Percentiles rank a stretch among this genome's conserved stretches.
phyloP scores from a whole-genome alignment of 2,113 vertebrate species.

The Lathamus discolor region DNA sequence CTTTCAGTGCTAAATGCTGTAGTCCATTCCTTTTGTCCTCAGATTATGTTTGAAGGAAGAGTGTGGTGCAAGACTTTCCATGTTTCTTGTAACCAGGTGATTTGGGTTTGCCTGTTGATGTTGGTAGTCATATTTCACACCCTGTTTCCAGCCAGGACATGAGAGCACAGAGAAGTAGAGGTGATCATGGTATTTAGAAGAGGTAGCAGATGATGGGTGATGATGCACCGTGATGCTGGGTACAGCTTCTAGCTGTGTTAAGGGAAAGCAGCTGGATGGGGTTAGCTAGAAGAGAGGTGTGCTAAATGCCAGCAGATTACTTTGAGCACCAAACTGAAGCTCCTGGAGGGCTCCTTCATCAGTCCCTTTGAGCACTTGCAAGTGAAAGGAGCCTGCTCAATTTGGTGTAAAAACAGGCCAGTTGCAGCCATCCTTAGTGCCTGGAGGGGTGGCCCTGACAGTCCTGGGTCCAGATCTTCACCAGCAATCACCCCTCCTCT shows the following conservation, averaged over 20 bases:
- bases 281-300: neutral
- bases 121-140: neutral
- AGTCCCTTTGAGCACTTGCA: neutral
- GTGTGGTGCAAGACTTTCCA: neutral
- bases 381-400: neutral
- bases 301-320: neutral
- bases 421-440: neutral
- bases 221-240: neutral
- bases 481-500: neutral
- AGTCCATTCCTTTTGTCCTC: neutral
- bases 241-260: neutral
- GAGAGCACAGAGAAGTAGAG: neutral
- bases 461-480: neutral
- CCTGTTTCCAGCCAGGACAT: neutral
- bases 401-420: neutral
- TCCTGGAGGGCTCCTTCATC: neutral
- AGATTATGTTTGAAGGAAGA: neutral
- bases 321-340: neutral
- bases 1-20: neutral
- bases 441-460: neutral
- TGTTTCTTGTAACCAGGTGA: neutral
- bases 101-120: neutral
- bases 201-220: neutral
- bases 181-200: neutral
- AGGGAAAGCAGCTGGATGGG: neutral